These are phyloP conservation scores for Xenopus borealis DNA, from an alignment of 2,113 vertebrate genomes.

Conservation along the genomic window DNA sequence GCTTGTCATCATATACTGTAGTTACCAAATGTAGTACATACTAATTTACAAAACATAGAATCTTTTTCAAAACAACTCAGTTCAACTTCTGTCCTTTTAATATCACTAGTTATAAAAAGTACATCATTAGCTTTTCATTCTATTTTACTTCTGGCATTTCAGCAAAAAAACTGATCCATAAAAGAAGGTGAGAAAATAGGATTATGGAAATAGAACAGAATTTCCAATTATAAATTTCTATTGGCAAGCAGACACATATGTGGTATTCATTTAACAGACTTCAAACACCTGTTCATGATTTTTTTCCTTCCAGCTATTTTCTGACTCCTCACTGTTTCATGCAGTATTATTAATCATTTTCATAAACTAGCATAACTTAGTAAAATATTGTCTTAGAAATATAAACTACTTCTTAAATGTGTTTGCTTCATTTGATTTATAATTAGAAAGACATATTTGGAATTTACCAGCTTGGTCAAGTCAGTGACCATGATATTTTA, in stretches of 20 bases:
- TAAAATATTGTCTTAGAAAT: too few species aligned
- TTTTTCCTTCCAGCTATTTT: slow-evolving; percentile 41
- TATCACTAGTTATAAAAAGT: slow-evolving; percentile 26
- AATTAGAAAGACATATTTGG: too few species aligned
- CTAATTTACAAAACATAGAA: slow-evolving; percentile 7
- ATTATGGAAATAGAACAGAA: slow-evolving; percentile 44
- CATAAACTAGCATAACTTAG: slow-evolving; percentile 7
- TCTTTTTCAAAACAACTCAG: neutral
- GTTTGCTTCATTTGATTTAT: too few species aligned
- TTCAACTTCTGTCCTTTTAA: slow-evolving; percentile 7
- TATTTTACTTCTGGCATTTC: slow-evolving; percentile 43
- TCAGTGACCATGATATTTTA: too few species aligned
- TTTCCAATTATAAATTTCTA: slow-evolving; percentile 45
- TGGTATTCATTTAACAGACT: slow-evolving; percentile 44
- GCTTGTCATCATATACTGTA: neutral
- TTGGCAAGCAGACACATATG: slow-evolving; percentile 41
- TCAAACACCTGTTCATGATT: slow-evolving; percentile 42
- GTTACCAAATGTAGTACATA: neutral
- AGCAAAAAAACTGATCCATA: slow-evolving; percentile 32
- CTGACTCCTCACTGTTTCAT: slow-evolving; percentile 21
- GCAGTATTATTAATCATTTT: slow-evolving; percentile 32
- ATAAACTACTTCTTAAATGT: too few species aligned
- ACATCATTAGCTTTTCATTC: slow-evolving; percentile 42
- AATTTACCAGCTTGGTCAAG: too few species aligned
- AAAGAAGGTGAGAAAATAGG: slow-evolving; percentile 44